These are phyloP conservation scores for Quadriops clusia DNA, from an alignment of 2,888 invertebrate species.

Conservation along the genomic window DNA sequence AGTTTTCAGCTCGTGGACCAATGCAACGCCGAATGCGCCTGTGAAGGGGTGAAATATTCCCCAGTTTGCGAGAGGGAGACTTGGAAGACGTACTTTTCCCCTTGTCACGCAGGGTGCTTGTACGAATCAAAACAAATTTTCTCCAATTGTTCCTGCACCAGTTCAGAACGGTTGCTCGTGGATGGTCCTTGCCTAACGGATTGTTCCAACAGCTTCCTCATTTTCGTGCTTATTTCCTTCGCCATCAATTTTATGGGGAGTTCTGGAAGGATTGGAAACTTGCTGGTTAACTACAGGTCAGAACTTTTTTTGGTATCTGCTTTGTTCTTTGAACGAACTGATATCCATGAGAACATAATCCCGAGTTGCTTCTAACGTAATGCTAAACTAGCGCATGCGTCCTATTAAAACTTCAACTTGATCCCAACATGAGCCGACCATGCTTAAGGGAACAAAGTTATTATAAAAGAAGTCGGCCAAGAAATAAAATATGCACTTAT, in stretches of 20 bases:
- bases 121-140: slow-evolving; percentile 15
- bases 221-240: slow-evolving; percentile 40
- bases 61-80: slow-evolving; percentile 50
- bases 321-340: too few species aligned
- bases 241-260: slow-evolving; percentile 48
- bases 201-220: slow-evolving; percentile 30
- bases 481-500: too few species aligned
- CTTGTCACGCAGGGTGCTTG: slow-evolving; percentile 61
- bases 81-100: slow-evolving; percentile 52
- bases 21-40: slow-evolving; percentile 50
- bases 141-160: slow-evolving; percentile 13
- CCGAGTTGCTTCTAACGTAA: too few species aligned
- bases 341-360: too few species aligned
- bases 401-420: too few species aligned
- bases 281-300: slow-evolving; percentile 49
- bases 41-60: slow-evolving; percentile 46
- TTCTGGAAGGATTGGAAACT: slow-evolving; percentile 54
- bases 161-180: slow-evolving; percentile 19
- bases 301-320: slow-evolving; percentile 1
- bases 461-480: too few species aligned
- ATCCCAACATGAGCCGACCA: too few species aligned
- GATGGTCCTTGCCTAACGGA: slow-evolving; percentile 32
- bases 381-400: too few species aligned
- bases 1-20: slow-evolving; percentile 41
- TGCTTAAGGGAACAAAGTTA: too few species aligned